These are phyloP conservation scores for Melanotaenia boesemani DNA, from an alignment of 2,797 vertebrate genomes.

Conservation along the genomic window DNA sequence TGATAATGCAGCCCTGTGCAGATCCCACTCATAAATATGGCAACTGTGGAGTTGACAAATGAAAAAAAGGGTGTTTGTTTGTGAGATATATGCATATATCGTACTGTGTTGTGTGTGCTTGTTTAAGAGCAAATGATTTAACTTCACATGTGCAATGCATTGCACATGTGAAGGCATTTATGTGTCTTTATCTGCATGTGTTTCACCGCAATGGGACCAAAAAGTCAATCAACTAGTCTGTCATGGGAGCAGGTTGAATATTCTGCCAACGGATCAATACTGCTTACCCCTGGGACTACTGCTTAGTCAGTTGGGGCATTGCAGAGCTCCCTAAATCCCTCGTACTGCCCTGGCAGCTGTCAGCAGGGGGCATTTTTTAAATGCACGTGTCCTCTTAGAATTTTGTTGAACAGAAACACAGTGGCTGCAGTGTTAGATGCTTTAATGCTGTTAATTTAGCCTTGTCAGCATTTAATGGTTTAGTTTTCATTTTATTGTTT, in stretches of 20 bases:
- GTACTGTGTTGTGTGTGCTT: slow-evolving; percentile 33
- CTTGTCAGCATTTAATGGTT: neutral
- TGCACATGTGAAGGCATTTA: slow-evolving; percentile 63
- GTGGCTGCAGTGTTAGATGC: neutral
- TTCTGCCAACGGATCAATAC: slow-evolving; percentile 74
- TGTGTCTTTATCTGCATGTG: slow-evolving; percentile 62
- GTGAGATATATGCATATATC: slow-evolving; percentile 36
- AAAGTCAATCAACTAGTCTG: slow-evolving; percentile 80
- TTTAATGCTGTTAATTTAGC: neutral
- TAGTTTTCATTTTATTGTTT: neutral
- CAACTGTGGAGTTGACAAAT: slow-evolving; percentile 56
- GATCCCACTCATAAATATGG: slow-evolving; percentile 79
- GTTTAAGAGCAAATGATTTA: slow-evolving; percentile 26
- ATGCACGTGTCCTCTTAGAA: slow-evolving; percentile 21
- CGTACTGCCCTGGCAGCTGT: slow-evolving; percentile 68
- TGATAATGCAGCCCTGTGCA: slow-evolving; percentile 67
- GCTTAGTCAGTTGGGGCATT: slow-evolving; percentile 63
- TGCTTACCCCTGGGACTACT: slow-evolving; percentile 66
- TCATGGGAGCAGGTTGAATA: slow-evolving; percentile 69
- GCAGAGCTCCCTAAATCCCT: slow-evolving; percentile 77
- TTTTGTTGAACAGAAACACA: slow-evolving; percentile 3
- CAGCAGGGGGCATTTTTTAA: slow-evolving; percentile 36
- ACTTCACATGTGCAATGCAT: slow-evolving; percentile 27
- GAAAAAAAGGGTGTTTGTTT: slow-evolving; percentile 37
- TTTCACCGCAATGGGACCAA: slow-evolving; percentile 59